Evolutionary conservation across 2,888 invertebrate genomes (phyloP), one percentile per base, ranked within the genome.

Genomic region (Schrankia costaestrigalis): DNA sequence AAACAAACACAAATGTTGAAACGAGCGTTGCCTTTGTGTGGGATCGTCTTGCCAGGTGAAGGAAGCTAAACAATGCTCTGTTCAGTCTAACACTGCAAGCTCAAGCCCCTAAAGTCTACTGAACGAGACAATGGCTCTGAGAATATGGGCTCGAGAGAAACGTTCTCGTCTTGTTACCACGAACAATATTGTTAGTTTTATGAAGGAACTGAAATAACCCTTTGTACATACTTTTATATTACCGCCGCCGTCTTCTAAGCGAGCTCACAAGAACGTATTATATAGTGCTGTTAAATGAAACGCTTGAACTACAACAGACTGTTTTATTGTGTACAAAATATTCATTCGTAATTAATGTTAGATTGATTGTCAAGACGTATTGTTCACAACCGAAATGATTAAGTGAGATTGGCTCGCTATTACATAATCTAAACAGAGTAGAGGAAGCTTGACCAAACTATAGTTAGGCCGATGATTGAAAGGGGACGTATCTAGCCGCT

Each of bases 181-280:
- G 59, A 73, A 75, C 82, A 79, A 81, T 81, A 81, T 86, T 84
- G 83, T 86, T 85, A 85, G 82, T 82, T 84, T 85, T 85, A 80
- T 82, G 79, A 80, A 73, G 74, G 66, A 75, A 69, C 69, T 71
- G 63, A 70, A 68, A 68, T 65, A 77, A 78, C 71, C 77, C 74
- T 79, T 80, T 80, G 78, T 78, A 61, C 63, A 51, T 52, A 60
- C 54, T 65, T 73, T 73, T 56, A 66, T 68, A 64, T 58, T 39
- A 32, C 35, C 47, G 41, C 47, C 35, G 48, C 21, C 43, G 37
- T 59, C 45, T 47, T 47, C 48, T 47, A 47, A 36, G 15, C 11
- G 26, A 31, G 38, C 34, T 40, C 41, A 41, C 26, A 35, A 37
- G 29, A 34, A 27, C 41, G 39, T 36, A 39, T 27, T 35, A 46